Percentiles rank a stretch among this genome's conserved stretches.
These are phyloP conservation scores for Paelopatides confundens DNA, from an alignment of 53 echinoderm and acorn worm species.

Conservation along the genomic window DNA sequence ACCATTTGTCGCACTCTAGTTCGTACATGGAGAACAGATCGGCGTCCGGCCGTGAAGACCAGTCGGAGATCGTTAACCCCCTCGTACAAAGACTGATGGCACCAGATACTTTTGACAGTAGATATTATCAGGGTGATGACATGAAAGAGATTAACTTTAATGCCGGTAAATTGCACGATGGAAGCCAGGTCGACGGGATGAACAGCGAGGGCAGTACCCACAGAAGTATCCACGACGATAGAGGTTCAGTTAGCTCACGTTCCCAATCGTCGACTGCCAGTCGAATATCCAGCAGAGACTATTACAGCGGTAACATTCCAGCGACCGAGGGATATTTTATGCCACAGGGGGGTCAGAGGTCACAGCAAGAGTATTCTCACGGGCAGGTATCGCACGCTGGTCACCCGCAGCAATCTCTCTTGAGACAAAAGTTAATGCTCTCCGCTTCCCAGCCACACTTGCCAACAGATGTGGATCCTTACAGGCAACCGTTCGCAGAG, in stretches of 20 bases:
- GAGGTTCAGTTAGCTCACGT: not conserved
- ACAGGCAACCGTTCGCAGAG: not conserved
- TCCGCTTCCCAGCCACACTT: constrained; percentile 53
- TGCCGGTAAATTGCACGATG: not conserved
- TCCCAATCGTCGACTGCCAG: constrained; percentile 9
- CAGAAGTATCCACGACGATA: constrained; percentile 8
- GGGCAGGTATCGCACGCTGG: not conserved
- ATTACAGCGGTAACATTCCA: constrained; percentile 41
- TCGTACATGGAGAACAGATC: constrained; percentile 13
- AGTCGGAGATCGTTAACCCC: not conserved
- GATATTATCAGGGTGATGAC: not conserved
- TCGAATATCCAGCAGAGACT: constrained; percentile 19
- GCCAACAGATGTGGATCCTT: constrained; percentile 24
- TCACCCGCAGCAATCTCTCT: constrained; percentile 21
- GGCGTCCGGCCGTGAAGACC: not conserved
- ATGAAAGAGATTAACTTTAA: not conserved
- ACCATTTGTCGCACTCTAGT: constrained; percentile 4
- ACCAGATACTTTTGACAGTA: not conserved
- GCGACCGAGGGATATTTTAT: not conserved
- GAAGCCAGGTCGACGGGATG: not conserved
- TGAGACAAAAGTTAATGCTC: constrained; percentile 17
- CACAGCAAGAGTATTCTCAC: not conserved
- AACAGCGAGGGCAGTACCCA: constrained; percentile 17
- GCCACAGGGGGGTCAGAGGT: not conserved
- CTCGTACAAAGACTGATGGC: constrained; percentile 7